These are phyloP conservation scores for Chamaea fasciata DNA, from an alignment of 2,113 vertebrate species.

Conservation along the genomic window DNA sequence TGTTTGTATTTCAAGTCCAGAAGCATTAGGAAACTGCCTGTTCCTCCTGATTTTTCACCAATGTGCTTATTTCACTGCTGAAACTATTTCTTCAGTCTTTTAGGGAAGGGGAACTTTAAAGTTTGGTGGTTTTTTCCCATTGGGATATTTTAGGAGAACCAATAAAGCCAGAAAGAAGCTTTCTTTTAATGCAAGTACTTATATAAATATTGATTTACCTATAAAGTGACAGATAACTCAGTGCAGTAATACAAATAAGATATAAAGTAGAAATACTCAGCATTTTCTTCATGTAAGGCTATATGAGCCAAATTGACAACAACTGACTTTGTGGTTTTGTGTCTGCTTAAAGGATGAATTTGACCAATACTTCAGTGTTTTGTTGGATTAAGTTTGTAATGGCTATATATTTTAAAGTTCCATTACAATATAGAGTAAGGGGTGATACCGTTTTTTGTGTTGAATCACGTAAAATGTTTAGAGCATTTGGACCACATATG, in stretches of 20 bases:
- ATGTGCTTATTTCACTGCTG: background rate
- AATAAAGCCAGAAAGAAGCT: background rate
- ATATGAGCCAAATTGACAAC: background rate
- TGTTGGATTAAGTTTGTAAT: background rate
- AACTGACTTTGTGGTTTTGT: background rate
- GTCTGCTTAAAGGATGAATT: background rate
- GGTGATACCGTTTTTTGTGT: background rate
- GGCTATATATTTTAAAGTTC: background rate
- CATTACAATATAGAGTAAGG: background rate
- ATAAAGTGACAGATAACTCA: background rate
- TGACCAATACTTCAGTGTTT: background rate
- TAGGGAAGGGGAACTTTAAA: background rate
- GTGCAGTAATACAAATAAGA: background rate
- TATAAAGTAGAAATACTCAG: background rate
- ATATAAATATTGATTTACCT: background rate
- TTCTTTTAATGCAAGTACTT: background rate
- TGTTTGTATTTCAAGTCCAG: background rate
- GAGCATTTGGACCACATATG: background rate
- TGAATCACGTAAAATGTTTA: background rate
- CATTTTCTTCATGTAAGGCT: background rate
- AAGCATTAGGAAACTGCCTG: background rate
- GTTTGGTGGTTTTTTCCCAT: background rate
- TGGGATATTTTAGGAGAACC: background rate
- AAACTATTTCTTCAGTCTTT: background rate
- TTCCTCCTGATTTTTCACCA: background rate